Base-by-base conservation (phyloP, 2,113 vertebrate genomes). In the Cephalopterus ornatus region DNA sequence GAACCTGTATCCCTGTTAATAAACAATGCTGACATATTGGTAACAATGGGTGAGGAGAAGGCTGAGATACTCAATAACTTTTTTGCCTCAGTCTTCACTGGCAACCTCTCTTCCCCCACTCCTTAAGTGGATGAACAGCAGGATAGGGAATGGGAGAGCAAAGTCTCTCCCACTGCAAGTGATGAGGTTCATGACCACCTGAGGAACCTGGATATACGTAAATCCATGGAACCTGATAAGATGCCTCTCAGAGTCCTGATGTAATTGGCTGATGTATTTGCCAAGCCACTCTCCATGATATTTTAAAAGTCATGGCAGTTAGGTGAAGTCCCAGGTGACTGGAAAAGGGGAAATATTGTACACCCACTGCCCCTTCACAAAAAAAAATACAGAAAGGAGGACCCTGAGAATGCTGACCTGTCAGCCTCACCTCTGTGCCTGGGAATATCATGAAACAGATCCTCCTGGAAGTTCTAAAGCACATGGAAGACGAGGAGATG, bases 81-180 rank as follows among this genome's bases (percentile, higher is more conserved):
- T 53, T 62, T 30, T 71, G 23, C 12, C n/a, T 53, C 11, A 28
- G 39, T 39, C 27, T 39, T 53, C 19, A 10, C n/a, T n/a, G 47
- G 28, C 12, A 62, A 47, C 19, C 23, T 46, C 39, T 53, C 14
- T 39, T 46, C 15, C 33, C 19, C 39, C 26, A 24, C 4, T 8
- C 53, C 39, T 55, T 28, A 13, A 9, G 15, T 26, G 7, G n/a
- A 30, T 41, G 28, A 19, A 46, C 8, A 46, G n/a, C 9, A 61
- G 33, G 28, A 53, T 0, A 0, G 8, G 5, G 17, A 37, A 52
- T 28, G 27, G 22, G n/a, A 27, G 22, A 70, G 9, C 11, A 28
- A 53, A 61, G 8, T 30, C 3, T 14, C 44, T 44, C 20, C 63
- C 23, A 6, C 23, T 46, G 55, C 24, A 39, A 39, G 27, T 12